These are phyloP conservation scores for Rambutsinella grinnellia DNA, from an alignment of 2,888 invertebrate species.

Conservation along the genomic window DNA sequence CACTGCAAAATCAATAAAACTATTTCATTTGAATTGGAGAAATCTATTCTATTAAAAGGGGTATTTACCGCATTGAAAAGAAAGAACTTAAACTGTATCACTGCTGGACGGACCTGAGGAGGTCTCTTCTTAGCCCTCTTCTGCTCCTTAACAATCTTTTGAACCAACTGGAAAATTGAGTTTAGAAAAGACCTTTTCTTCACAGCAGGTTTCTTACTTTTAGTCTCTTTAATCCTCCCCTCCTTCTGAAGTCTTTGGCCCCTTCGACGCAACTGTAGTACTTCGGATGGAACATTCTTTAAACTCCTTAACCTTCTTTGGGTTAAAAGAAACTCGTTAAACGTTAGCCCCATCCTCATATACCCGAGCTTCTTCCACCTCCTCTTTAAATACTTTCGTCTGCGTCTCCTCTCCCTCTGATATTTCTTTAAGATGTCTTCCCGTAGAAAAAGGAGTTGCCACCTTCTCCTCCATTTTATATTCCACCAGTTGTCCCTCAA, in stretches of 20 bases:
- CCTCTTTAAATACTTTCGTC: background rate
- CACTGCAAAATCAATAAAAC: conserved; percentile 17
- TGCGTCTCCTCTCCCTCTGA: background rate
- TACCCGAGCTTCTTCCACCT: background rate
- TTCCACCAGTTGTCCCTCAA: background rate
- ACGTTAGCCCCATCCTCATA: background rate
- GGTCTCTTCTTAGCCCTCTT: too few relatives aligned
- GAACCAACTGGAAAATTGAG: too few relatives aligned
- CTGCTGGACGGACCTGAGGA: conserved; percentile 7
- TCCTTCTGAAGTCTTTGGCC: background rate
- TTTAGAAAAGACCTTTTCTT: too few relatives aligned
- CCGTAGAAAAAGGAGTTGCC: background rate
- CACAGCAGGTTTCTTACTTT: too few relatives aligned
- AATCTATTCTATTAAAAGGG: background rate
- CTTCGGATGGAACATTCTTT: background rate
- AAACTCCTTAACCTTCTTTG: background rate
- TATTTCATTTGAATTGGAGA: too few relatives aligned
- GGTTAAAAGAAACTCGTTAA: background rate
- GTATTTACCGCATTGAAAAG: conserved; percentile 16
- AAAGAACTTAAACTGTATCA: conserved; percentile 21
- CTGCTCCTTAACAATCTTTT: too few relatives aligned
- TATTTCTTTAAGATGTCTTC: background rate
- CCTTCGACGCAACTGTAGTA: background rate
- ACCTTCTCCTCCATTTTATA: background rate
- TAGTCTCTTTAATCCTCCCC: too few relatives aligned